Percentiles rank a stretch among this genome's conserved stretches.
These are phyloP conservation scores for Thymelicus acteon DNA, from an alignment of 2,888 invertebrate species.

Conservation along the genomic window DNA sequence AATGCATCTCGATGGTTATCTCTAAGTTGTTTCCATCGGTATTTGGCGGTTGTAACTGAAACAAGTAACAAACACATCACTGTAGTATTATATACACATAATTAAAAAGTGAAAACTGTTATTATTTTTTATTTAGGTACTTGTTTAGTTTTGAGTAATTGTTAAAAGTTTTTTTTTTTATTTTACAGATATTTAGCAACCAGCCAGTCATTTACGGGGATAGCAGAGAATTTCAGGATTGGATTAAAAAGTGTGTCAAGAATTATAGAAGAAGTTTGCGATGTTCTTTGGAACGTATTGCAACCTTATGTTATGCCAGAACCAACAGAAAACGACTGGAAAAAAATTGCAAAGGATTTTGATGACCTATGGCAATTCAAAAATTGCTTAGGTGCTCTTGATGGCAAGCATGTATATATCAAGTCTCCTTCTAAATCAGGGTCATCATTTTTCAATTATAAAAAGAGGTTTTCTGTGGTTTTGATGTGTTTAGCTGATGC, in stretches of 20 bases:
- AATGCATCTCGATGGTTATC: no score
- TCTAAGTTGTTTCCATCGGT: no score
- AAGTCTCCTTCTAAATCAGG: slow-evolving; percentile 39
- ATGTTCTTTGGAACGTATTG: slow-evolving; percentile 41
- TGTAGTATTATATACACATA: no score
- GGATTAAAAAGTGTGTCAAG: slow-evolving; percentile 40
- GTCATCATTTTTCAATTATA: slow-evolving; percentile 41
- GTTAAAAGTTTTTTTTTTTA: no score
- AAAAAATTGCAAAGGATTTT: slow-evolving; percentile 44
- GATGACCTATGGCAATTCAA: slow-evolving; percentile 44
- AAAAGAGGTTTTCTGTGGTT: slow-evolving; percentile 42
- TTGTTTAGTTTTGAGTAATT: no score
- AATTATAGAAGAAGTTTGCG: slow-evolving; percentile 42
- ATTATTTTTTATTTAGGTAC: no score
- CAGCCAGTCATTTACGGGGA: slow-evolving; percentile 35
- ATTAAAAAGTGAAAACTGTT: no score
- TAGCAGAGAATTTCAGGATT: slow-evolving; percentile 41
- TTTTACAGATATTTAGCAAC: slow-evolving; percentile 43
- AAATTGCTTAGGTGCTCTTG: slow-evolving; percentile 41
- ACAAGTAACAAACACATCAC: no score
- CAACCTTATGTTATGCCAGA: slow-evolving; percentile 43
- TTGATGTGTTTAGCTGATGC: slow-evolving; percentile 41
- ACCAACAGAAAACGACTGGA: slow-evolving; percentile 41
- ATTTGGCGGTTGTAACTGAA: no score
- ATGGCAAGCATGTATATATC: slow-evolving; percentile 39